Percentiles rank a stretch among this genome's conserved stretches.
Evolutionary conservation across 2,797 vertebrate species (phyloP).

Genomic region (Eremophila alpestris): DNA sequence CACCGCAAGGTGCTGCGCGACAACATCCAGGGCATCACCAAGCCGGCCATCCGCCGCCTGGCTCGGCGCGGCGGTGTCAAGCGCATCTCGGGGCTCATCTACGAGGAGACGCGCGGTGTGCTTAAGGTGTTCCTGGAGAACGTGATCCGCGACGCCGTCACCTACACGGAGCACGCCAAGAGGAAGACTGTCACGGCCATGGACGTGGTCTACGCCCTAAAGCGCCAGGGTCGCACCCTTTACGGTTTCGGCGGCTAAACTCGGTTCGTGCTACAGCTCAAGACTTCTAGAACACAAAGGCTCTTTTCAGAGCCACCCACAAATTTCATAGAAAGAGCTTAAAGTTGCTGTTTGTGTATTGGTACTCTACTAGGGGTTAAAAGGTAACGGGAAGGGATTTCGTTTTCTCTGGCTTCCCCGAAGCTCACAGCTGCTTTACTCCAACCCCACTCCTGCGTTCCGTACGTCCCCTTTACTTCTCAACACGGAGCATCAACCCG

Average conservation of each 20-base stretch:
- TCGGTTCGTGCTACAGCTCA: no score
- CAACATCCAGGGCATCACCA: constrained; percentile 76
- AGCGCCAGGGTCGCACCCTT: constrained; percentile 1
- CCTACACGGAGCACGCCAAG: constrained; percentile 83
- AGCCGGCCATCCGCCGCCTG: constrained; percentile 70
- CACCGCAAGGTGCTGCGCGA: constrained; percentile 56
- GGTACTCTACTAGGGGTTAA: no score
- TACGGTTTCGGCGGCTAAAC: background rate
- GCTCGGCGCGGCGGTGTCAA: constrained; percentile 46
- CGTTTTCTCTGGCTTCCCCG: no score
- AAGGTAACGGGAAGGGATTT: no score
- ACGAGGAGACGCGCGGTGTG: constrained; percentile 73
- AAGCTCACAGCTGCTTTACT: no score
- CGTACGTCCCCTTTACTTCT: no score
- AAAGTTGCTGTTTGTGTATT: no score
- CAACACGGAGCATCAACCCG: no score
- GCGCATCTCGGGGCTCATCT: constrained; percentile 71
- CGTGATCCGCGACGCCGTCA: constrained; percentile 77
- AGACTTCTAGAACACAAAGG: background rate
- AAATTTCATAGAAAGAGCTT: background rate
- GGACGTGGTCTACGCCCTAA: constrained; percentile 76
- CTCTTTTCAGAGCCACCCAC: background rate
- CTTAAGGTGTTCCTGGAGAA: constrained; percentile 78
- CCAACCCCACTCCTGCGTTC: no score
- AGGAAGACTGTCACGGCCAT: constrained; percentile 80